Conservation (phyloP, 2,113 vertebrate species). For the Donacobius atricapilla region DNA sequence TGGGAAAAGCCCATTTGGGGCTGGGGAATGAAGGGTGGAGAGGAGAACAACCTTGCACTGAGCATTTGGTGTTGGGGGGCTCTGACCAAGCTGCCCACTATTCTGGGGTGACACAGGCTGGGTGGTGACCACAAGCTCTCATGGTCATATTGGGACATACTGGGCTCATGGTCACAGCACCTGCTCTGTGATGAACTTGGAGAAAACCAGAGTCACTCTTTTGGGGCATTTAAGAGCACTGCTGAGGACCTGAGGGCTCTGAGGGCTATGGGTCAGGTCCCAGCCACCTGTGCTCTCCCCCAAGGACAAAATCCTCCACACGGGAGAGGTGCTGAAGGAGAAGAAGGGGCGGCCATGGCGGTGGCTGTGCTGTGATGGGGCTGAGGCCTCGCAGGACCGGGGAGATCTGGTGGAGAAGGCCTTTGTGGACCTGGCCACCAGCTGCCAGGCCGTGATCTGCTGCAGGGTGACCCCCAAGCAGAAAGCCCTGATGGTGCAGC, state of each 20-base stretch:
- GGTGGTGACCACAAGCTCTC: not conserved
- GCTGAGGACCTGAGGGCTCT: not conserved
- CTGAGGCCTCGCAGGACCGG: not conserved
- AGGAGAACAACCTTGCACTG: not conserved
- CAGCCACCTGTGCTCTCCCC: accelerated
- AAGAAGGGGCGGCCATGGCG: not conserved
- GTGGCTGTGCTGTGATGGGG: not conserved
- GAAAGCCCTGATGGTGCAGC: conserved; percentile 82
- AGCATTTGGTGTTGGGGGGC: not conserved
- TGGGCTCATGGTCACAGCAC: not conserved
- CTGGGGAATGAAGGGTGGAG: not conserved
- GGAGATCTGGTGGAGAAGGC: conserved; percentile 62
- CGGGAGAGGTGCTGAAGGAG: conserved; percentile 11
- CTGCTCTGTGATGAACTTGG: not conserved
- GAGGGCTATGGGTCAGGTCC: not conserved
- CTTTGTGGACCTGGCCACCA: conserved; percentile 82
- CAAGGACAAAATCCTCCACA: conserved; percentile 67
- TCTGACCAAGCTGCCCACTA: not conserved
- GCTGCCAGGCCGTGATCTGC: conserved; percentile 89
- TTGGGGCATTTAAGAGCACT: not conserved
- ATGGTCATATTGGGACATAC: not conserved
- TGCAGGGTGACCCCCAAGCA: conserved; percentile 92
- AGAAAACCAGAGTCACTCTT: not conserved
- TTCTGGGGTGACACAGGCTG: not conserved
- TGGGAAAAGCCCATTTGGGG: not conserved